Evolutionary conservation across 2,888 invertebrate genomes (phyloP).

Genomic region (Ypsolopha sequella): DNA sequence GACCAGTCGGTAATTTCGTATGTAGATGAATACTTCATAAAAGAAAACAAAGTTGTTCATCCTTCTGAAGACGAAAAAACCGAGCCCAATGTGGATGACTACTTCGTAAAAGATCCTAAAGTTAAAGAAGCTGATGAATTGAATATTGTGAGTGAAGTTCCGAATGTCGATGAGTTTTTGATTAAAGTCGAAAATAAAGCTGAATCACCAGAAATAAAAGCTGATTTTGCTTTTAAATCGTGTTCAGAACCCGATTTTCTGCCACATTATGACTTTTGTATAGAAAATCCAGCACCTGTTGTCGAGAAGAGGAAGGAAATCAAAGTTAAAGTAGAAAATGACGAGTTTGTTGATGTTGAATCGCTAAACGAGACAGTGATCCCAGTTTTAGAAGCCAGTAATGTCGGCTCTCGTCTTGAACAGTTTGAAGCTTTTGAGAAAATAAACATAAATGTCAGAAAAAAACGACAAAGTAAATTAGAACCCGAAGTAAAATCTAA

Average conservation of each 20-base stretch:
- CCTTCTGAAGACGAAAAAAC: conserved; percentile 11
- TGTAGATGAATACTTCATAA: conserved; percentile 60
- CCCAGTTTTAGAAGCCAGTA: conserved; percentile 74
- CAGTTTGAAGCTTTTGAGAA: conserved; percentile 79
- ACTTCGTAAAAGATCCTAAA: conserved; percentile 35
- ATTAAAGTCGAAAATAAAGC: conserved; percentile 9
- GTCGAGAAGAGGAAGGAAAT: conserved; percentile 22
- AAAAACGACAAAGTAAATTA: conserved; percentile 23
- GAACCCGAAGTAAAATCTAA: conserved; percentile 28
- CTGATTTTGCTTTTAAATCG: conserved; percentile 29
- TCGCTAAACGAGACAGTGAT: conserved; percentile 68
- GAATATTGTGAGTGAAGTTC: conserved; percentile 26
- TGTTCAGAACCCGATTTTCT: conserved; percentile 47
- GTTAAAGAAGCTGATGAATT: conserved; percentile 10
- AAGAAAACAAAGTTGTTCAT: conserved; percentile 23
- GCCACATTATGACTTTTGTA: conserved; percentile 44
- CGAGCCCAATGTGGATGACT: conserved; percentile 37
- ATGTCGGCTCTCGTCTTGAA: conserved; percentile 75
- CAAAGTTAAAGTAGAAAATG: conserved; percentile 40
- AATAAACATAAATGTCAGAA: conserved; percentile 40
- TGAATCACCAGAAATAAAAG: conserved; percentile 15
- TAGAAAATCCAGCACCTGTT: conserved; percentile 26
- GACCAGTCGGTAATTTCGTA: conserved; percentile 51
- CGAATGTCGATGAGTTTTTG: conserved; percentile 24
- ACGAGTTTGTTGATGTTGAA: conserved; percentile 74